These are phyloP conservation scores for Sepioteuthis lessoniana DNA, from an alignment of 2,888 invertebrate genomes.

Conservation along the genomic window DNA sequence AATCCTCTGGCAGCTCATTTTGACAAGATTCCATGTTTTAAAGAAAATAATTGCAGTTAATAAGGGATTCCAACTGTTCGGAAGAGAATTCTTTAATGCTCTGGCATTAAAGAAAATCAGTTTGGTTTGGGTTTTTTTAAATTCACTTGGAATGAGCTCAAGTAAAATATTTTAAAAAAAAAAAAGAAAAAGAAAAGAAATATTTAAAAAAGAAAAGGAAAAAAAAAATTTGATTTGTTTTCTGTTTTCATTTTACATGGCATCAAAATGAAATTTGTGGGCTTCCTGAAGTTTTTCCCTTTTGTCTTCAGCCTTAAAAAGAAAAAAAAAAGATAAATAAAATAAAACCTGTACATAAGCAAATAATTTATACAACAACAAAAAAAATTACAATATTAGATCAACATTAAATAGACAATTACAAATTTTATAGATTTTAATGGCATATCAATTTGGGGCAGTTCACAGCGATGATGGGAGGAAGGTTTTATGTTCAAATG, in stretches of 20 bases:
- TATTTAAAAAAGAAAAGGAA: neutral
- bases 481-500: no score
- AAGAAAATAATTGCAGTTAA: neutral
- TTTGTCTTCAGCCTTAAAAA: conserved; percentile 80
- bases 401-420: no score
- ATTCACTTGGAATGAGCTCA: neutral
- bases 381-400: no score
- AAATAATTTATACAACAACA: no score
- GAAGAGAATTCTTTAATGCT: neutral
- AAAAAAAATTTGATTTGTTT: neutral
- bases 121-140: no score
- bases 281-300: conserved; percentile 86
- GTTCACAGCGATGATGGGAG: no score
- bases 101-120: neutral
- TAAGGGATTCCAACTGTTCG: neutral
- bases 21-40: neutral
- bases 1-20: neutral
- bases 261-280: conserved; percentile 89
- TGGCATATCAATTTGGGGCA: no score
- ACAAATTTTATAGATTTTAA: no score
- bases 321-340: conserved; percentile 48
- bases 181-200: neutral
- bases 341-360: neutral
- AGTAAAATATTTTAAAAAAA: neutral
- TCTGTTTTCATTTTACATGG: conserved; percentile 79